Base-by-base conservation (phyloP, 2,888 invertebrate genomes). In the Vandiemenella viatica region DNA sequence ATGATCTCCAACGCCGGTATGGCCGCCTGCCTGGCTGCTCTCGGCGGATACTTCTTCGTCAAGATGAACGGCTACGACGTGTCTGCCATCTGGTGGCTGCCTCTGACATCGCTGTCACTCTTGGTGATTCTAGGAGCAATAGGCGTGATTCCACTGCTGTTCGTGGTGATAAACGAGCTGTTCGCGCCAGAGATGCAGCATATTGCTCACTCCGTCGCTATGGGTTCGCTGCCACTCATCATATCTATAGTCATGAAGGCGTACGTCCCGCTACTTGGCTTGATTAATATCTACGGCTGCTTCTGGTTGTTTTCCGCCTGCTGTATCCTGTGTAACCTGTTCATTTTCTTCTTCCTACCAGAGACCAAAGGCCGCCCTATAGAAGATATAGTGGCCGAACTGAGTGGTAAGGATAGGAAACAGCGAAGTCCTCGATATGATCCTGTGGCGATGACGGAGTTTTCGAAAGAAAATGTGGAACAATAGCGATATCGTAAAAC, bases 281-380 rank as follows among this genome's bases (percentile, higher is more conserved):
- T 62, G 32, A 60, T 66, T 2, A 70, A 70, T 1, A 59, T 58
- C 1, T 59, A 67, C 43, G 60, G 61, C 0, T 61, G 63, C 1
- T 72, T 72, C 58, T 69, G 68, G 56, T 45, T 63, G 4, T 73
- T 70, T 50, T 65, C 67, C 0, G 23, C 54, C 0, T 60, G 63
- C 17, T 66, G 67, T 56, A 45, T 66, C 18, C 41, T 62, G 1
- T 63, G 67, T 0, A 58, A 61, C 5, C 23, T 65, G 48, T 61
- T 64, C 32, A 59, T 62, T 45, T 55, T 65, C 32, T 52, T 65
- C 13, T 67, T 63, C 32, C 57, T 71, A 22, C 70, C 69, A 0
- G 71, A 71, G 56, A 71, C 70, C 0, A 68, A 64, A 55, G 68
- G 68, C 17, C 67, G 65, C 55, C 63, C 61, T 46, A 59, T 64